A percentile compares a stretch with the other conserved stretches of the same genome.
phyloP scores from a whole-genome alignment of 2,797 vertebrate genomes.

The Onychomys torridus region DNA sequence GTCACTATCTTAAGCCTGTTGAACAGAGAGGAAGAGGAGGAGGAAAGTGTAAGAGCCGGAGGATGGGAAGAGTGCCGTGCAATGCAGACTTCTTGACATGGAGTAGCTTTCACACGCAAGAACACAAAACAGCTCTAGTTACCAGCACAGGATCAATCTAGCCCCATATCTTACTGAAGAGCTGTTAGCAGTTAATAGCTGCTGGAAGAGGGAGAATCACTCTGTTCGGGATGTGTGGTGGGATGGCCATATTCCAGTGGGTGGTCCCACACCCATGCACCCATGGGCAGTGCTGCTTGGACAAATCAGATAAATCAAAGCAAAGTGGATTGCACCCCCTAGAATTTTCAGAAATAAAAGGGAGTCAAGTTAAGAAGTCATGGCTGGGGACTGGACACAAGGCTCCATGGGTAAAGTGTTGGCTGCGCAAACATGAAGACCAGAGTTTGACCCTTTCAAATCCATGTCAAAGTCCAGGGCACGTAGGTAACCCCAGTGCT shows the following conservation, averaged over 20 bases:
- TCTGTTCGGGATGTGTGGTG: neutral
- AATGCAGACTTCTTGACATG: neutral
- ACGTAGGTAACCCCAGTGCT: neutral
- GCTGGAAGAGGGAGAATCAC: neutral
- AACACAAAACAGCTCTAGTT: neutral
- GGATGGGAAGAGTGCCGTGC: neutral
- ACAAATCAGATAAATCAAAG: rapidly evolving
- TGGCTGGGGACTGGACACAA: rapidly evolving
- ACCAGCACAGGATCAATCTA: neutral
- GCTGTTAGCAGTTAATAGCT: neutral
- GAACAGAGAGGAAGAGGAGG: neutral
- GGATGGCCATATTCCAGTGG: neutral
- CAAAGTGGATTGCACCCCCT: rapidly evolving
- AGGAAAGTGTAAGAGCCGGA: too few relatives aligned
- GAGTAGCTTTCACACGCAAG: neutral
- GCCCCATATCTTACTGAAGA: neutral
- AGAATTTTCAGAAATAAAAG: rapidly evolving
- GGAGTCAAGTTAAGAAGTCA: neutral
- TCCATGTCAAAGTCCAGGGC: neutral
- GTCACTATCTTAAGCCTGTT: neutral
- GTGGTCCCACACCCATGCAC: too few relatives aligned
- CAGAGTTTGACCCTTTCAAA: neutral
- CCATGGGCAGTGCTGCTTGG: neutral
- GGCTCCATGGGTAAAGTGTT: neutral
- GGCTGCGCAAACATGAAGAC: neutral